Base-by-base conservation (phyloP, 2,113 vertebrate genomes). In the Oryctolagus cuniculus region DNA sequence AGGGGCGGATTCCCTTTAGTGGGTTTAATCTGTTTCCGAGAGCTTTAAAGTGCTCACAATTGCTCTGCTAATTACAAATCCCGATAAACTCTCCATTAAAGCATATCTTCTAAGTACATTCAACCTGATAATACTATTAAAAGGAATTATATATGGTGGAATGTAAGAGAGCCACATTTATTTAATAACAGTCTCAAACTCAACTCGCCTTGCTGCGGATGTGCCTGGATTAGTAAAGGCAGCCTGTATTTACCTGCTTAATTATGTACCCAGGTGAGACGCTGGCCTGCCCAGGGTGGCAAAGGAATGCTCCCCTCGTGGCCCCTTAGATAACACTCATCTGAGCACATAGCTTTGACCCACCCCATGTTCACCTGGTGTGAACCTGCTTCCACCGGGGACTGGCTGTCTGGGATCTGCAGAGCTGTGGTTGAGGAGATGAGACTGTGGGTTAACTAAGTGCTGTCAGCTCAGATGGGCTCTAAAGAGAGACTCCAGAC, bases 1-100 rank as follows among this genome's bases (percentile, higher is more conserved):
- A 96, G 82, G 44, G 93, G 86, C 16, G 92, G 96, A 92, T 97
- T 96, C 83, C 95, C 92, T 96, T 96, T 96, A 95, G 96, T 84
- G 96, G 86, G 74, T 85, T 96, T 96, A 91, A 95, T 96, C 93
- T 95, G 94, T 83, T 90, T 80, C 74, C 74, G 87, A 79, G 64
- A 80, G 90, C 89, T 96, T 89, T 89, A 93, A 96, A 96, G 75
- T 77, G 70, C 72, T 95, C 67, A 82, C 74, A 95, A 89, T 96
- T 92, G 94, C 75, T 96, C 36, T 61, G 70, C 90, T 96, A 97
- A 97, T 97, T 96, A 96, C 67, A 38, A 94, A 92, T 82, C 79
- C 89, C 8, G 22, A 93, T 96, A 92, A 95, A 96, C 63, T 75
- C 91, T 58, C 93, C 95, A 91, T 85, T 96, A 96, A 92, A 92